Conservation (phyloP, 2,888 invertebrate genomes). For the Eristalis intricaria region DNA sequence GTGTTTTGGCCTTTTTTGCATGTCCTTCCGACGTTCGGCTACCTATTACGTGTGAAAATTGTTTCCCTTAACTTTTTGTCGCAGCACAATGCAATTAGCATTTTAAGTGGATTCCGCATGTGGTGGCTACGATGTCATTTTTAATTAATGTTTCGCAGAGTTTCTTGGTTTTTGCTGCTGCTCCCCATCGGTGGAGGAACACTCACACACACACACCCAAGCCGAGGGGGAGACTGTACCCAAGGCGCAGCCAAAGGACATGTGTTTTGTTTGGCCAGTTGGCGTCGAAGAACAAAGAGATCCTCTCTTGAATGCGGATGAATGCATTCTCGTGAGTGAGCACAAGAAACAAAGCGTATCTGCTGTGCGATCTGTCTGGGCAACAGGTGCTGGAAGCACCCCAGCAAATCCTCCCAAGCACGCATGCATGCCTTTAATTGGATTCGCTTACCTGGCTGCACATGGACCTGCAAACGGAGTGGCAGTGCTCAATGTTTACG, state of each 20-base stretch:
- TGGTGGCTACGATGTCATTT: constrained; percentile 56
- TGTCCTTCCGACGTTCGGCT: constrained; percentile 41
- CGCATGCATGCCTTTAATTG: constrained; percentile 16
- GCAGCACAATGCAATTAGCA: constrained; percentile 58
- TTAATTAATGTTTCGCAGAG: constrained; percentile 65
- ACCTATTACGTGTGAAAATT: constrained; percentile 56
- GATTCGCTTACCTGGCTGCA: constrained; percentile 8
- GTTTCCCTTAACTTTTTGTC: constrained; percentile 50
- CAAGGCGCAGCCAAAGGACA: constrained; percentile 45
- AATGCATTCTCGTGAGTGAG: background rate
- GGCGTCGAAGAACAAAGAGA: constrained; percentile 16
- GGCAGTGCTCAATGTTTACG: background rate
- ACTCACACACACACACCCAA: constrained; percentile 21
- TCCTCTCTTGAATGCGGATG: constrained; percentile 11
- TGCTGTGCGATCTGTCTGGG: constrained; percentile 5
- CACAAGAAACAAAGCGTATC: constrained; percentile 19
- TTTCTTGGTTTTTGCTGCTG: constrained; percentile 41
- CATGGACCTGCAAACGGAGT: background rate
- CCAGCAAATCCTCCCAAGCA: constrained; percentile 22
- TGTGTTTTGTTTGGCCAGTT: constrained; percentile 55
- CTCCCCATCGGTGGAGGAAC: constrained; percentile 4
- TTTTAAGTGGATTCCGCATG: constrained; percentile 56
- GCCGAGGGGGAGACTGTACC: background rate
- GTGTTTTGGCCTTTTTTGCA: constrained; percentile 7
- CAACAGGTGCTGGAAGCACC: constrained; percentile 60